Conservation (phyloP, 2,797 vertebrate genomes). For the Squalus acanthias region DNA sequence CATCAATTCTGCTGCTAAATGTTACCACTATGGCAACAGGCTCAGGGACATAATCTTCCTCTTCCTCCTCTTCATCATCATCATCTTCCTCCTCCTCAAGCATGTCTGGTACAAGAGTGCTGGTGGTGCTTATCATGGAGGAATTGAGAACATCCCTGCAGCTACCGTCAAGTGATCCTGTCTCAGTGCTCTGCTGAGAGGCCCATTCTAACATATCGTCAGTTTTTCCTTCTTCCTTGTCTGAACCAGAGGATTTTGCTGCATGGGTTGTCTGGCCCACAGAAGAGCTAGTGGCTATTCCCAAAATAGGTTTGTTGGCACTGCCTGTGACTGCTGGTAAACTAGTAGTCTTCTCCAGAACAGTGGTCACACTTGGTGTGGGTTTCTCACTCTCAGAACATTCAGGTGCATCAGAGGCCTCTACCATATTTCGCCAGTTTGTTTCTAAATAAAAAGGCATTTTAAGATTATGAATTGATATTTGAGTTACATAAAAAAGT, state of each 20-base stretch:
- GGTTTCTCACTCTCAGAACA: slow-evolving; percentile 69
- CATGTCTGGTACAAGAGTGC: slow-evolving; percentile 94
- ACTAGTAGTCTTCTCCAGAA: slow-evolving; percentile 54
- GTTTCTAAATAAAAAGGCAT: slow-evolving; percentile 67
- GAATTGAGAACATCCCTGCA: slow-evolving; percentile 85
- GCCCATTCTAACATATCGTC: slow-evolving; percentile 92
- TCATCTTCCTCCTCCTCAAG: slow-evolving; percentile 91
- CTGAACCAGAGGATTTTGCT: slow-evolving; percentile 46
- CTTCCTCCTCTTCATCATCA: slow-evolving; percentile 74
- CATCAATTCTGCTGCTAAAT: slow-evolving; percentile 88
- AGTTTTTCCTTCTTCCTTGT: slow-evolving; percentile 74
- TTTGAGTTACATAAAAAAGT: background rate
- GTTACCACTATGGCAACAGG: slow-evolving; percentile 88
- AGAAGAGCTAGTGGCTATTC: slow-evolving; percentile 45
- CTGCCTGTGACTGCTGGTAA: slow-evolving; percentile 44
- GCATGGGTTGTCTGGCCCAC: slow-evolving; percentile 15
- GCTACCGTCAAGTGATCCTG: slow-evolving; percentile 91
- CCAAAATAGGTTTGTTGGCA: slow-evolving; percentile 48
- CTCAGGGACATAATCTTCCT: slow-evolving; percentile 84
- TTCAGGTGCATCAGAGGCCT: slow-evolving; percentile 81
- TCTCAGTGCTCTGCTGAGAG: slow-evolving; percentile 95
- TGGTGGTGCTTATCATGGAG: slow-evolving; percentile 94
- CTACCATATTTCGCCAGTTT: slow-evolving; percentile 97
- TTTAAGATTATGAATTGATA: background rate
- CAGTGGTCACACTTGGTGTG: slow-evolving; percentile 51